Evolutionary conservation across 2,113 vertebrate species (phyloP).

Genomic region (Ariopsis seemanni): DNA sequence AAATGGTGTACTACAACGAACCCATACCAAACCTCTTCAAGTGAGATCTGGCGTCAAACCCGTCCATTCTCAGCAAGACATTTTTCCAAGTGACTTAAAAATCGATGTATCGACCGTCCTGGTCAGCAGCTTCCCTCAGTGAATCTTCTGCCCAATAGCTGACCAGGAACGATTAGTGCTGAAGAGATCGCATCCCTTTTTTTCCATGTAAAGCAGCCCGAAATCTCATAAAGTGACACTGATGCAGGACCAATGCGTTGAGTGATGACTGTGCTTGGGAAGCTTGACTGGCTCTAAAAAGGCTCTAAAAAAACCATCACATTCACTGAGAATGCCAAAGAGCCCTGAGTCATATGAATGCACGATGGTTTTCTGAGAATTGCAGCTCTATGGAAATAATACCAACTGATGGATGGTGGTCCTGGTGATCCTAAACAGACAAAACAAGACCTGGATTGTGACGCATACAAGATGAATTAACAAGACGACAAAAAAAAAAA

Average conservation of each 20-base stretch:
- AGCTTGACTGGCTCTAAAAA: background rate
- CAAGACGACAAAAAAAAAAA: background rate
- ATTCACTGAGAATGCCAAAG: background rate
- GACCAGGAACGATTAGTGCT: background rate
- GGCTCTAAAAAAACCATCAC: background rate
- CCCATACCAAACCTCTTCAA: slow-evolving; percentile 1
- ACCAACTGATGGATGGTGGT: background rate
- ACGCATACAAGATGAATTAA: background rate
- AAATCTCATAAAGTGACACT: background rate
- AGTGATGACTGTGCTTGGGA: background rate
- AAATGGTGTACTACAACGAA: slow-evolving; percentile 13
- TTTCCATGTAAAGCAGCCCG: slow-evolving; percentile 26
- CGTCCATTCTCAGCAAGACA: background rate
- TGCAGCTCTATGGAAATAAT: background rate
- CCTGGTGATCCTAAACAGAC: background rate
- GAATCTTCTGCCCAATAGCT: background rate
- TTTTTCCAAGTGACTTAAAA: background rate
- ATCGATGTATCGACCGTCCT: slow-evolving; percentile 18
- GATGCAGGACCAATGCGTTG: background rate
- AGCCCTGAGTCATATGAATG: background rate
- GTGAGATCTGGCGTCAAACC: slow-evolving; percentile 3
- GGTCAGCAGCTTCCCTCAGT: slow-evolving; percentile 5
- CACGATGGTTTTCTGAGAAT: background rate
- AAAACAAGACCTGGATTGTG: background rate
- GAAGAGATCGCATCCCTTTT: background rate